Evolutionary conservation across 2,797 vertebrate genomes (phyloP).

Genomic region (Heteromormyrus szaboi): DNA sequence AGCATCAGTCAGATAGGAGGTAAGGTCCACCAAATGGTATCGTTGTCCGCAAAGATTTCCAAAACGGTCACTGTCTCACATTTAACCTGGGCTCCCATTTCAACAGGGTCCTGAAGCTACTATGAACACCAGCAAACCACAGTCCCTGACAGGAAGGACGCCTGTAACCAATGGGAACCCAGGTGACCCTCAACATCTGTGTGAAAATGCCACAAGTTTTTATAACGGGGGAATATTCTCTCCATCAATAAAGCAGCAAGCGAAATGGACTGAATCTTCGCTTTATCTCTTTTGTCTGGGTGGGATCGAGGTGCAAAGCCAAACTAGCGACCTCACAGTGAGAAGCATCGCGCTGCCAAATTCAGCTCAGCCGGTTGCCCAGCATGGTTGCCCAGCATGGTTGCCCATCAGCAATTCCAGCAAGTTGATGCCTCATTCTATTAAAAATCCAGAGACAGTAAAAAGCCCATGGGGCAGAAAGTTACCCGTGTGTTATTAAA

Average conservation of each 20-base stretch:
- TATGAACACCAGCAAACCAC: not conserved
- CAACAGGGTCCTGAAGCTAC: not conserved
- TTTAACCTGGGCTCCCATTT: not conserved
- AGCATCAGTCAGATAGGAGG: not conserved
- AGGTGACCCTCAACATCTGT: not conserved
- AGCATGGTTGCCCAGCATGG: not conserved
- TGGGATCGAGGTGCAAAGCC: not conserved
- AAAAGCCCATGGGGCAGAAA: not conserved
- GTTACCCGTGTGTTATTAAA: slow-evolving; percentile 13
- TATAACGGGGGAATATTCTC: not conserved
- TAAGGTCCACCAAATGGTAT: not conserved
- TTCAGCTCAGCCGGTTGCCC: not conserved
- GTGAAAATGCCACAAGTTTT: not conserved
- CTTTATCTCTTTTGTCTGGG: not conserved
- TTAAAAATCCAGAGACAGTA: not conserved
- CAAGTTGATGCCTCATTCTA: not conserved
- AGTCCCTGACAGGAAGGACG: not conserved
- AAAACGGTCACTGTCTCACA: not conserved
- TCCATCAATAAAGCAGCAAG: not conserved
- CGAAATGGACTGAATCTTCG: not conserved
- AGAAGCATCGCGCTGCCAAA: not conserved
- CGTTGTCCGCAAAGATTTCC: not conserved
- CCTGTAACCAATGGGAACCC: not conserved
- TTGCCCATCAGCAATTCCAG: not conserved
- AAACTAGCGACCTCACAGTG: not conserved